Base-by-base conservation (phyloP, 2,113 vertebrate species). In the Protobothrops mucrosquamatus region DNA sequence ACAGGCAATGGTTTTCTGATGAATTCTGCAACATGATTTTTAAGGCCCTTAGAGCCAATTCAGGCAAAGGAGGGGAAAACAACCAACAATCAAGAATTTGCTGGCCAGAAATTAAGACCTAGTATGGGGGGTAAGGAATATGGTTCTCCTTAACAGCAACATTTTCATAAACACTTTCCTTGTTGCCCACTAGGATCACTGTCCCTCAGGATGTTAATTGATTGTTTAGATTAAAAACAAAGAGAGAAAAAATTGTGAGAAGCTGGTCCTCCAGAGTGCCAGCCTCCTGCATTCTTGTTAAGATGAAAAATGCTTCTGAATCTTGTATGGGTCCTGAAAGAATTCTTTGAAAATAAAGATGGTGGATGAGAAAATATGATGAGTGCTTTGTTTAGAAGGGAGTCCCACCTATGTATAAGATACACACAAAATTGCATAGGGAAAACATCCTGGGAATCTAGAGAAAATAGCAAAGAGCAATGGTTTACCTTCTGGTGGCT, bases 21-120 rank as follows among this genome's bases (percentile, higher is more conserved):
- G 69, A 56, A 92, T 88, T 61, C 89, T 34, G 87, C 94, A 94
- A 86, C 87, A 93, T 91, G 59, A 34, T 88, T 93, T 93, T 90
- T 89, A 90, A 22, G 48, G 43, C 94, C 93, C 92, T 92, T 91
- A 6, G 56, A 86, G 24, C 46, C 48, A 20, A 46, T 90, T 69
- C 15, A 61, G 22, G 20, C 7, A 9, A 81, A n/a, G 2, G 2
- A 18, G 26, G 4, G 15, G 12, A 3, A 14, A 87, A 2, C 2
- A 9, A 6, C 14, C 34, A 56, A 5, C 11, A 3, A n/a, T 18
- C 14, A 24, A 91, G 74, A 56, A 29, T 6, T 89, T 57, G 20
- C 26, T 81, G 51, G 26, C 43, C 48, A 55, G 18, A 46, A 24
- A 46, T 64, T 11, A 46, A 81, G 69, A 2, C 15, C n/a, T 39